Evolutionary conservation across 2,797 vertebrate species (phyloP).

Genomic region (Leptatherina wallacei): DNA sequence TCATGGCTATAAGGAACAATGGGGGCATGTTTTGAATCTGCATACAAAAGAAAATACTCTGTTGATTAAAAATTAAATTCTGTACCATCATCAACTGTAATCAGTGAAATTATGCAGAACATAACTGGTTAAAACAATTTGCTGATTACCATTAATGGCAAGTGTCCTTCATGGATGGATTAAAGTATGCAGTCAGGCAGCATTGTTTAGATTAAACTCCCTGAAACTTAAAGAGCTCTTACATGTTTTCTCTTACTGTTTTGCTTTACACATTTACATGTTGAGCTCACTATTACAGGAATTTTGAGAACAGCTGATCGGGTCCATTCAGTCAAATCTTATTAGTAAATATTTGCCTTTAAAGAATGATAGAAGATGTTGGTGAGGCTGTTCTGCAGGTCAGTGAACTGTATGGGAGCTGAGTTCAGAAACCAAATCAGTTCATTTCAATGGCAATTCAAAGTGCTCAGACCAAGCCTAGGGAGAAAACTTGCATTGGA

Average conservation of each 20-base stretch:
- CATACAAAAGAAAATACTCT: neutral
- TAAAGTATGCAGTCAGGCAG: neutral
- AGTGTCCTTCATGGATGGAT: neutral
- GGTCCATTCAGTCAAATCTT: neutral
- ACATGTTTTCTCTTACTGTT: neutral
- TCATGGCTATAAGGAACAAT: neutral
- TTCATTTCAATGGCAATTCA: neutral
- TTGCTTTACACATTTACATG: neutral
- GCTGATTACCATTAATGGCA: neutral
- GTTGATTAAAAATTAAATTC: neutral
- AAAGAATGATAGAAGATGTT: neutral
- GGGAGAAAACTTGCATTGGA: neutral
- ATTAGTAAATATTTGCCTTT: conserved; percentile 45
- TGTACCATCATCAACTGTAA: conserved; percentile 1
- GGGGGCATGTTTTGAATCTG: neutral
- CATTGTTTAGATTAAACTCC: conserved; percentile 9
- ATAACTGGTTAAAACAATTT: conserved; percentile 27
- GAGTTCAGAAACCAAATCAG: neutral
- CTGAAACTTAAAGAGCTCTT: neutral
- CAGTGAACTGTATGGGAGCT: conserved; percentile 35
- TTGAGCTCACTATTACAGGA: neutral
- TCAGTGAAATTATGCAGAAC: conserved; percentile 8
- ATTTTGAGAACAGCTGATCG: conserved; percentile 5
- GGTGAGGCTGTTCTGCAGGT: conserved; percentile 16
- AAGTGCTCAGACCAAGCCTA: neutral